Evolutionary conservation across 2,797 vertebrate species (phyloP), one percentile per base, ranked within the genome.

Genomic region (Phrynocephalus vlangalii): DNA sequence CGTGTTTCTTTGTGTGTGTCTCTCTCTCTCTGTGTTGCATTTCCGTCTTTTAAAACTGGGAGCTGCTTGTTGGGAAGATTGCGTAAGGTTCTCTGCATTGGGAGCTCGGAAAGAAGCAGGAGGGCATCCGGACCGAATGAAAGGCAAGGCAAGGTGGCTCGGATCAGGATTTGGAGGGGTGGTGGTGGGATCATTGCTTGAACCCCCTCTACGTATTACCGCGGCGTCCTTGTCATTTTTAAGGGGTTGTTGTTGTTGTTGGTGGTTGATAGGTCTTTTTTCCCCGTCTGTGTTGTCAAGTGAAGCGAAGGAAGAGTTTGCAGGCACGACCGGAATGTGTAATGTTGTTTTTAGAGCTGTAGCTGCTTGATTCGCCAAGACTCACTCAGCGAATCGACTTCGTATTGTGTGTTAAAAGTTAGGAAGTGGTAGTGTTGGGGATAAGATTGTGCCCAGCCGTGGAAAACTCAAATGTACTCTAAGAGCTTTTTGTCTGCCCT

Each of bases 281-380:
- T 24, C 26, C 15, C 24, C n/a, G 26, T 28, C 30, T 2, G 52
- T 26, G 22, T 52, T 52, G 70, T 79, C 56, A 73, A 67, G 50
- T 70, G 84, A 77, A 77, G 22, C 38, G 26, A 68, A 77, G 82
- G 89, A 3, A 88, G 95, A 95, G 94, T 95, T 82, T 95, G 11
- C 92, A 52, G 28, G 68, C 88, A 80, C 88, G 82, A 88, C 84
- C 78, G 88, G 86, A 93, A 86, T 91, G 87, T 85, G 48, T 44
- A 86, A 80, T 67, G 72, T 11, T 72, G 56, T 52, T 72, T 50
- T n/a, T 77, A 30, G 33, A 22, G 28, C 30, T 56, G 56, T 16
- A 26, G 18, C 63, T n/a, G 7, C 24, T 68, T 18, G 90, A 7
- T 91, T 92, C 88, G 89, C 70, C 15, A 33, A 85, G 89, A 91